A percentile compares a stretch with the other conserved stretches of the same genome.
Evolutionary conservation across 2,113 vertebrate genomes (phyloP).

Genomic region (Hiodon tergisus): DNA sequence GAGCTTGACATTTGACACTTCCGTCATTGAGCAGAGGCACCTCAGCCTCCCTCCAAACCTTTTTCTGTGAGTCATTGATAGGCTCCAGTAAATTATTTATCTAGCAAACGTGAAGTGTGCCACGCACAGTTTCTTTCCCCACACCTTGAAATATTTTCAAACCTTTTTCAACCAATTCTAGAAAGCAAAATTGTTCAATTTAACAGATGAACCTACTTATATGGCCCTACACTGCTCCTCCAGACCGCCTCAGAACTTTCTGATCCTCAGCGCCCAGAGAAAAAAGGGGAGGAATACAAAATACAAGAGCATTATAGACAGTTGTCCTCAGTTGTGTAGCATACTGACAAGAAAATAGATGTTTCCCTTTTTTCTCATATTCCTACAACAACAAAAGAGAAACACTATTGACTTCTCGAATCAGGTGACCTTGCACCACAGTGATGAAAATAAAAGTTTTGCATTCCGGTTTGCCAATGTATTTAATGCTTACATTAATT

Average conservation of each 20-base stretch:
- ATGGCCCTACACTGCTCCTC: too few species aligned
- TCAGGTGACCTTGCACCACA: neutral
- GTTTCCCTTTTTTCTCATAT: neutral
- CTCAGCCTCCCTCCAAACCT: neutral
- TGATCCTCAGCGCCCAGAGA: too few species aligned
- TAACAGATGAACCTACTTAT: too few species aligned
- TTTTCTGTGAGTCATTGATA: slow-evolving; percentile 6
- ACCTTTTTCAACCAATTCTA: too few species aligned
- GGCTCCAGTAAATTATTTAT: neutral
- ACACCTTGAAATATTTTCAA: too few species aligned
- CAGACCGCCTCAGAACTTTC: too few species aligned
- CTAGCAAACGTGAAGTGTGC: neutral
- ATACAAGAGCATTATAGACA: neutral
- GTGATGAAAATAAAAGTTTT: too few species aligned
- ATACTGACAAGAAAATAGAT: neutral
- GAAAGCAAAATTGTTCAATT: too few species aligned
- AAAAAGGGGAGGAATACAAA: too few species aligned
- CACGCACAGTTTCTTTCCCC: too few species aligned
- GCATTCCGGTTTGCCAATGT: too few species aligned
- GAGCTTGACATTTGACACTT: slow-evolving; percentile 32
- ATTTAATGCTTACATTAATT: too few species aligned
- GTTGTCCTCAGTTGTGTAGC: neutral
- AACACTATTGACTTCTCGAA: neutral
- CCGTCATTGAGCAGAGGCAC: neutral
- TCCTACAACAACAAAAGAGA: neutral